These are phyloP conservation scores for Arctopsyche grandis DNA, from an alignment of 1,140 invertebrate species.

Conservation along the genomic window DNA sequence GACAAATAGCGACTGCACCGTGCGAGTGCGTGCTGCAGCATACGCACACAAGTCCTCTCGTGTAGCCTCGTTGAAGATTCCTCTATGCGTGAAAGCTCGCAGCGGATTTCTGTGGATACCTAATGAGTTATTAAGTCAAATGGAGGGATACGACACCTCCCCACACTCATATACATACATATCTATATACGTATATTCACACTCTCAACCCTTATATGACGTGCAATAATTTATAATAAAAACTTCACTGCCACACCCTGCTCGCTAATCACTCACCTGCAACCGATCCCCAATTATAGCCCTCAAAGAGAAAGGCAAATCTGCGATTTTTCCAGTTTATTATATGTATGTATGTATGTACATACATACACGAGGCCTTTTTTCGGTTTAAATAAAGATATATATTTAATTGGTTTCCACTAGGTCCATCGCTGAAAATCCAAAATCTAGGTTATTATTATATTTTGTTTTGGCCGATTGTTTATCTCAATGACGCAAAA, in stretches of 20 bases:
- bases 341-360: not conserved
- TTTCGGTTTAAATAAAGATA: no score
- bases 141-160: constrained; percentile 27
- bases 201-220: no score
- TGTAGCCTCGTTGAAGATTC: constrained; percentile 12
- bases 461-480: no score
- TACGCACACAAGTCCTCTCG: constrained; percentile 26
- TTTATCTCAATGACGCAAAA: no score
- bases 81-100: constrained; percentile 29
- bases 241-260: not conserved
- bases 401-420: no score
- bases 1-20: not conserved
- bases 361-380: not conserved
- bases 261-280: constrained; percentile 9
- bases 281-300: not conserved
- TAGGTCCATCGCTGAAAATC: no score
- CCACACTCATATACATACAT: no score
- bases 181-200: no score
- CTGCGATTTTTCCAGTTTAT: no score
- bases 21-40: constrained; percentile 9
- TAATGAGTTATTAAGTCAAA: constrained; percentile 44
- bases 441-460: no score
- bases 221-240: not conserved
- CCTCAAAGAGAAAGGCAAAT: not conserved
- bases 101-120: constrained; percentile 15